phyloP scores from a whole-genome alignment of 2,797 vertebrate species.

The Tadarida brasiliensis region DNA sequence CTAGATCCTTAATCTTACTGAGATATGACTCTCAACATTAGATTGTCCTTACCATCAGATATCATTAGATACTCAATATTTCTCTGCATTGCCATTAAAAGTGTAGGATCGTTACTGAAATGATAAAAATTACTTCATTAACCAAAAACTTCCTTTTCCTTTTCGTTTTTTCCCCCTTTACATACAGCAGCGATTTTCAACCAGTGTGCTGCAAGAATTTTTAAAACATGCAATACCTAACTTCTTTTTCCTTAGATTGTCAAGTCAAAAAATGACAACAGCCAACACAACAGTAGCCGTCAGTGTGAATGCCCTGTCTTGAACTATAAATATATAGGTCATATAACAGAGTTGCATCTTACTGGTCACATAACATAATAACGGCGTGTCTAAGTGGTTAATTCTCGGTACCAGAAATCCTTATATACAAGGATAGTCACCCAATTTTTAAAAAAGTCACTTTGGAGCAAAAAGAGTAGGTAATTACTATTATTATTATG shows the following conservation, averaged over 20 bases:
- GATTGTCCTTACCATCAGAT: not conserved
- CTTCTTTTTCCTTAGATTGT: not conserved
- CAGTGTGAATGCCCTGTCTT: not conserved
- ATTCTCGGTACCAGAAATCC: not conserved
- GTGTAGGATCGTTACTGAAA: not conserved
- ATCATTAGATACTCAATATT: not conserved
- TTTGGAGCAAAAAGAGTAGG: not conserved
- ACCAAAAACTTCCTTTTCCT: not conserved
- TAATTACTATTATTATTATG: not conserved
- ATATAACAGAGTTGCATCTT: not conserved
- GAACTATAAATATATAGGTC: not conserved
- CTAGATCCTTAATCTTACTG: not conserved
- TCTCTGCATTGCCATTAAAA: not conserved
- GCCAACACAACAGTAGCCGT: not conserved
- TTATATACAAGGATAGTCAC: not conserved
- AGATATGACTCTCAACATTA: not conserved
- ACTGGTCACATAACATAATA: not conserved
- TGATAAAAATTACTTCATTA: not conserved
- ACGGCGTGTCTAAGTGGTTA: not conserved
- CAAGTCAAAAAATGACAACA: not conserved
- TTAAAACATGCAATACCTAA: not conserved
- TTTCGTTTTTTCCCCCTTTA: conserved; percentile 10
- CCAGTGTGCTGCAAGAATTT: not conserved
- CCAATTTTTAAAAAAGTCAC: not conserved
- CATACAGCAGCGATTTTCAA: not conserved